Conservation (phyloP, 2,888 invertebrate species). For the Apotomis capreana region DNA sequence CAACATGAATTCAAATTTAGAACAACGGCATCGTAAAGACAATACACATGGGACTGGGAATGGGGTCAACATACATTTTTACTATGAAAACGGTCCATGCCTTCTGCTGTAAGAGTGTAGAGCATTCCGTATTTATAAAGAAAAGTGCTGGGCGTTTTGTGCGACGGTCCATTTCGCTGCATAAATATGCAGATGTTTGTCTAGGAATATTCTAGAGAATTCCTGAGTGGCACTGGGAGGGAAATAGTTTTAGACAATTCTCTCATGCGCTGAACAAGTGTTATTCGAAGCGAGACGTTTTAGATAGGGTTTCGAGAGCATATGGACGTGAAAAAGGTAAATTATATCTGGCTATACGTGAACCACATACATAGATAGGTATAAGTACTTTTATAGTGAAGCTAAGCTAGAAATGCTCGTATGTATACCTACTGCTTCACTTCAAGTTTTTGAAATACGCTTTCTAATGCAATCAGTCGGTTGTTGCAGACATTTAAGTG, state of each 20-base stretch:
- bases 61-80: conserved; percentile 21
- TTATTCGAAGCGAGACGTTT: conserved; percentile 4
- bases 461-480: too few species aligned
- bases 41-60: conserved; percentile 25
- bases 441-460: too few species aligned
- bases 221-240: conserved; percentile 1
- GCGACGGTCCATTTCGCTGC: conserved; percentile 14
- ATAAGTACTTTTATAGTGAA: too few species aligned
- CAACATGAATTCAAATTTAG: conserved; percentile 33
- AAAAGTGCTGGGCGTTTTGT: conserved; percentile 32
- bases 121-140: conserved; percentile 32
- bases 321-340: neutral
- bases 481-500: too few species aligned
- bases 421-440: too few species aligned
- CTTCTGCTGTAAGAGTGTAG: neutral
- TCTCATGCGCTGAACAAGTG: neutral
- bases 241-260: conserved; percentile 21
- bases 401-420: too few species aligned
- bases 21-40: conserved; percentile 22
- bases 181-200: conserved; percentile 31
- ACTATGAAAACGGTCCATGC: conserved; percentile 22
- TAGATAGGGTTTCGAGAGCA: neutral
- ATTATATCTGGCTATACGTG: neutral
- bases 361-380: too few species aligned
- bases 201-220: conserved; percentile 27